Percentiles rank a stretch among this genome's conserved stretches.
These are phyloP conservation scores for Halcyon malimbica DNA, from an alignment of 2,113 vertebrate genomes.

Conservation along the genomic window DNA sequence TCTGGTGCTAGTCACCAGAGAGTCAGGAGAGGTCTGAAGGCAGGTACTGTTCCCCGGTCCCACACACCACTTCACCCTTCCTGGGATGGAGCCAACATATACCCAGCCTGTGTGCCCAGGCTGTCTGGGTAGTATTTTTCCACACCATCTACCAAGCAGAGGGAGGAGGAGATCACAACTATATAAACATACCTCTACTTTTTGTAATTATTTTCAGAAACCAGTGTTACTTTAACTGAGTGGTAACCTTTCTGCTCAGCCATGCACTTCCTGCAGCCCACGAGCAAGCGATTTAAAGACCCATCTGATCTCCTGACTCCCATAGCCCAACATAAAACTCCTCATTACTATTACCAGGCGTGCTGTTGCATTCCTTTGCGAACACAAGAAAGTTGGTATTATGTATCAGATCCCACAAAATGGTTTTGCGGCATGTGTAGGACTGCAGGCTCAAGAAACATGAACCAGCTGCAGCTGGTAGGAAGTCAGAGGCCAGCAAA, in stretches of 20 bases:
- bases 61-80: not conserved
- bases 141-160: not conserved
- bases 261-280: not conserved
- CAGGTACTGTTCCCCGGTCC: not conserved
- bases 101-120: rapidly evolving
- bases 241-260: not conserved
- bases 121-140: not conserved
- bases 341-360: not conserved
- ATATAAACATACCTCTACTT: not conserved
- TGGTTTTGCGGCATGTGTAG: rapidly evolving
- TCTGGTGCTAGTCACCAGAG: not conserved
- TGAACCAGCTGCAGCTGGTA: not conserved
- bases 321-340: not conserved
- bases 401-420: not conserved
- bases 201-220: not conserved
- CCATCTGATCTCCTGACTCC: not conserved
- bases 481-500: not conserved
- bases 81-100: not conserved
- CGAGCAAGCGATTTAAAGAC: not conserved
- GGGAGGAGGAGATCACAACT: not conserved
- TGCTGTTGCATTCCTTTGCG: not conserved
- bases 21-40: constrained; percentile 11
- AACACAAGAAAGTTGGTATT: rapidly evolving
- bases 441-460: not conserved
- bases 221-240: not conserved